A percentile compares a stretch with the other conserved stretches of the same genome.
Conservation (phyloP, 2,888 invertebrate species). For the Xanthia togata region DNA sequence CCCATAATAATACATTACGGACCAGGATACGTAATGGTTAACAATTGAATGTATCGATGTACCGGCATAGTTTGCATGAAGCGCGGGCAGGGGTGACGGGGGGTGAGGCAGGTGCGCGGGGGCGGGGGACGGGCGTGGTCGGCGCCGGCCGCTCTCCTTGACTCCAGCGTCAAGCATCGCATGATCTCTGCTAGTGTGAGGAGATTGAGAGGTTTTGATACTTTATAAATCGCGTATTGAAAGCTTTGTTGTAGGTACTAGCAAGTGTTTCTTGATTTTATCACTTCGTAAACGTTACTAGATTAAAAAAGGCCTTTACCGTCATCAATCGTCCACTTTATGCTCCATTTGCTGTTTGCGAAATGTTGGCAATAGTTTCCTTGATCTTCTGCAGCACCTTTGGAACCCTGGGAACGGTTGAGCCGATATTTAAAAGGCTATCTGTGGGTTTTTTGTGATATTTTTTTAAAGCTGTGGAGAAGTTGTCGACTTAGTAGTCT, state of each 20-base stretch:
- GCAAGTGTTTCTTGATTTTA: no score
- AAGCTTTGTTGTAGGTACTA: constrained; percentile 14
- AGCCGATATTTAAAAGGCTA: background rate
- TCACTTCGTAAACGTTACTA: no score
- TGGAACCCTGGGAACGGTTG: background rate
- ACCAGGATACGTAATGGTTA: constrained; percentile 82
- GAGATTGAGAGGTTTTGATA: constrained; percentile 71
- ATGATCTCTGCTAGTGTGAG: constrained; percentile 84
- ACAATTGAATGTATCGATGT: constrained; percentile 79
- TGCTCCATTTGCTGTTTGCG: no score
- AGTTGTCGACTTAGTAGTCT: background rate
- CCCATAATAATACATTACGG: constrained; percentile 72
- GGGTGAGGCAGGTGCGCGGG: constrained; percentile 66
- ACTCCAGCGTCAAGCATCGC: constrained; percentile 90
- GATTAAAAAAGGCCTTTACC: background rate
- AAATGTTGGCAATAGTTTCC: no score
- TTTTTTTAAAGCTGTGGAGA: background rate
- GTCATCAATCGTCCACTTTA: background rate
- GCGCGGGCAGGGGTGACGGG: constrained; percentile 74
- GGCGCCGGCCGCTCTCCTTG: constrained; percentile 90
- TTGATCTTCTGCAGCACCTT: background rate
- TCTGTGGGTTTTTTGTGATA: background rate
- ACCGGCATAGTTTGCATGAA: constrained; percentile 74
- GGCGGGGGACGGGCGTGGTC: constrained; percentile 86
- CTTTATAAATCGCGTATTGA: constrained; percentile 59